Base-by-base conservation (phyloP, 2,888 invertebrate genomes). In the Mesopsocus fuscifrons region DNA sequence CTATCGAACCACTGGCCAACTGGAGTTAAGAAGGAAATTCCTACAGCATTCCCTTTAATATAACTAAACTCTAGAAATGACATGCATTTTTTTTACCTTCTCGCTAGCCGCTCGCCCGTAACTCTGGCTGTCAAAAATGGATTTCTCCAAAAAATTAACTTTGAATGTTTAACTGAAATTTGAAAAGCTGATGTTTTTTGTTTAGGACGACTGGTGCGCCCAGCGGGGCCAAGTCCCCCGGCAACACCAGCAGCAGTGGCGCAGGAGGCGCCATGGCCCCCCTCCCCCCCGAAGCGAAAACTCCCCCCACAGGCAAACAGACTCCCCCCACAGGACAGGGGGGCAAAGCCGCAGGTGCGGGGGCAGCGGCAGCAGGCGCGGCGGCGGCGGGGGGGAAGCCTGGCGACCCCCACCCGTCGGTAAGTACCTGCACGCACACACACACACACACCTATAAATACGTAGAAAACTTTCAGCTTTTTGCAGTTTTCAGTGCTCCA, bases 341-440 rank as follows among this genome's bases (percentile, higher is more conserved):
- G 66, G 78, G 79, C 55, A 75, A 75, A 53, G 68, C 78, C 50
- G 75, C 77, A 55, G 78, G 77, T 68, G 79, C 77, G 66, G 81
- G 81, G 65, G 70, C 63, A 49, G 62, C n/a, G n/a, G n/a, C n/a
- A n/a, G n/a, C n/a, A n/a, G n/a, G n/a, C n/a, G n/a, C n/a, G n/a
- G n/a, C n/a, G 53, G 68, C 78, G 50, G 75, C 77, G 55, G 78
- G 77, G 68, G 79, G 77, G 66, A 81, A 81, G 65, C 70, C 63
- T 49, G 62, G 67, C 52, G 66, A 80, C 57, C 26, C 26, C 6
- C 80, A 81, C 64, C 80, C 79, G 56, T 78, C 79, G 68, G 80
- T 81, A 68, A 74, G 74, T 68, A 55, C 6, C 3, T 17, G 11
- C 6, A 6, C 6, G 11, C 11, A 6, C 8, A 26, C 26, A 26